Conservation (phyloP, 92 coral and sea anemone species). For the Zoanthus sansibaricus region DNA sequence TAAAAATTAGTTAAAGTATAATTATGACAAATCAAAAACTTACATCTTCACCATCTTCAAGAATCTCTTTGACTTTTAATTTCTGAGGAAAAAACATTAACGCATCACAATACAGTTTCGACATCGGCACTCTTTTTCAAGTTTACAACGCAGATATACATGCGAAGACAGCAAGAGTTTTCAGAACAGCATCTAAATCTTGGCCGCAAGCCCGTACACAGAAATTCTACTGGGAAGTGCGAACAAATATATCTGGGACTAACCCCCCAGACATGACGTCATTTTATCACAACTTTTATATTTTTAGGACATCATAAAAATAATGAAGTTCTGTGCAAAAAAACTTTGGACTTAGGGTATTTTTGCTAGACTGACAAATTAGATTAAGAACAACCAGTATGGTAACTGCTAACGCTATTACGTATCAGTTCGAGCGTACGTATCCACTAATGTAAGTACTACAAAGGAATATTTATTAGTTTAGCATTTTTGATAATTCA, state of each 20-base stretch:
- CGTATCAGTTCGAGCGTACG: background rate
- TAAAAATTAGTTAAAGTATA: background rate
- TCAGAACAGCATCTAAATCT: background rate
- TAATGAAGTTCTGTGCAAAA: too few species aligned
- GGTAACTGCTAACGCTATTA: background rate
- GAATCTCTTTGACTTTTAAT: conserved; percentile 3
- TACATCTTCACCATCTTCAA: conserved; percentile 8
- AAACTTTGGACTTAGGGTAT: too few species aligned
- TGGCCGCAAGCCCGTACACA: too few species aligned
- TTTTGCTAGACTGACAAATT: too few species aligned
- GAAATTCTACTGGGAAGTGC: too few species aligned
- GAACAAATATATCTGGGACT: too few species aligned
- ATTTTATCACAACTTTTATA: too few species aligned
- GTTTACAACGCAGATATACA: background rate
- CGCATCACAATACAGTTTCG: background rate
- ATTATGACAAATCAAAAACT: background rate
- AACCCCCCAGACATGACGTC: too few species aligned
- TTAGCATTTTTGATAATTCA: background rate
- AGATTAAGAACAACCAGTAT: too few species aligned
- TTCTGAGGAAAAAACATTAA: background rate
- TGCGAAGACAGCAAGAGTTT: background rate
- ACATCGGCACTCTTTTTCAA: background rate
- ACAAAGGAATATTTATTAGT: background rate
- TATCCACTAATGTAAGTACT: background rate
- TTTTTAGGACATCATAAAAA: too few species aligned